phyloP scores from a whole-genome alignment of 2,888 invertebrate species.

The Lumbricus terrestris region DNA sequence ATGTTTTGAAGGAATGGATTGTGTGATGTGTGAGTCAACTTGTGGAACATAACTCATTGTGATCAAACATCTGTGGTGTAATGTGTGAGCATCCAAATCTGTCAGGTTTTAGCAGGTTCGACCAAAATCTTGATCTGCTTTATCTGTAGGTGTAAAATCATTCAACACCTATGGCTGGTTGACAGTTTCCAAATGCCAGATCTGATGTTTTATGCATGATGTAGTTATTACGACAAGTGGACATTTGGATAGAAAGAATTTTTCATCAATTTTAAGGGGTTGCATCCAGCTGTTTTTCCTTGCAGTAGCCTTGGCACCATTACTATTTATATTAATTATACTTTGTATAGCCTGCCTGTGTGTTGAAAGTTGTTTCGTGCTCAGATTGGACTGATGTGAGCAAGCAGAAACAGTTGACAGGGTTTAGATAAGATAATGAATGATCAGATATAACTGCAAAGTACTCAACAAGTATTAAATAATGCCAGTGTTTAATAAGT shows the following conservation, averaged over 20 bases:
- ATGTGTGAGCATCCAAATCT: not conserved
- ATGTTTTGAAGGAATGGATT: not conserved
- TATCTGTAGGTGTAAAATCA: not conserved
- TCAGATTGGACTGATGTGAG: not conserved
- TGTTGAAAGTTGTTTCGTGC: not conserved
- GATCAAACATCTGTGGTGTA: not conserved
- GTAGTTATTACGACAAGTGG: not conserved
- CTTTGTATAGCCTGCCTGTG: not conserved
- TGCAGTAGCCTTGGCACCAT: not conserved
- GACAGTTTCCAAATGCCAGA: too few species aligned
- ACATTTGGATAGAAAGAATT: not conserved
- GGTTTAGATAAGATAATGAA: not conserved
- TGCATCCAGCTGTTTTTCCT: not conserved
- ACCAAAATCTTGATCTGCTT: not conserved
- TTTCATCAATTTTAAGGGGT: not conserved
- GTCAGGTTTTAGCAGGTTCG: not conserved
- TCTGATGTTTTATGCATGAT: too few species aligned
- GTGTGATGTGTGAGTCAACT: not conserved
- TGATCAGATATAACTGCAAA: not conserved
- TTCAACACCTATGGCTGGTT: not conserved
- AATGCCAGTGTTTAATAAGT: not conserved
- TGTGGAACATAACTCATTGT: not conserved
- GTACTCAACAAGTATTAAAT: not conserved
- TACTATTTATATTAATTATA: not conserved
- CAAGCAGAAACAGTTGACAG: not conserved